phyloP scores from a whole-genome alignment of 2,797 vertebrate species.

The Gallinago stenura region DNA sequence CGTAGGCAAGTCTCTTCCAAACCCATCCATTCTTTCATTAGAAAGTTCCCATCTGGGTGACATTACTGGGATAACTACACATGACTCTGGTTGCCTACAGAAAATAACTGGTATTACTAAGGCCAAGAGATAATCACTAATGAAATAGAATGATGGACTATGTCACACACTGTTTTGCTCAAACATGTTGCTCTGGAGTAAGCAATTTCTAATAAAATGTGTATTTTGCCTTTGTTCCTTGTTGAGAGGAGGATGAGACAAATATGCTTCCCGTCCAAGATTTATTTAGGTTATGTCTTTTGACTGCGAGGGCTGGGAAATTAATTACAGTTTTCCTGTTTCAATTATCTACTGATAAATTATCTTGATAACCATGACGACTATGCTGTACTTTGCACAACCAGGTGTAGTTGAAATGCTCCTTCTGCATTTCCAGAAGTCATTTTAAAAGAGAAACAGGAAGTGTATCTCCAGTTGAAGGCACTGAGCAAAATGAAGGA shows the following conservation, averaged over 20 bases:
- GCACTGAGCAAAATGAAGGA: background rate
- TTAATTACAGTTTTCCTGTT: background rate
- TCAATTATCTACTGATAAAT: background rate
- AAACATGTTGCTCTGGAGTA: background rate
- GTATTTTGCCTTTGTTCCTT: background rate
- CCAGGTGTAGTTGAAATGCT: background rate
- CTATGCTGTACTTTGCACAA: background rate
- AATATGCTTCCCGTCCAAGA: background rate
- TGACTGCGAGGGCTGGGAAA: background rate
- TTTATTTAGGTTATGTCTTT: background rate
- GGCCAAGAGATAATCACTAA: background rate
- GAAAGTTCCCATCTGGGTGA: background rate
- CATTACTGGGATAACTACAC: background rate
- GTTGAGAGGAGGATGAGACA: background rate
- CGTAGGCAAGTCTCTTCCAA: background rate
- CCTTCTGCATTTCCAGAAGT: background rate
- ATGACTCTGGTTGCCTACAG: background rate
- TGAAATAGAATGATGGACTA: background rate
- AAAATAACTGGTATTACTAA: background rate
- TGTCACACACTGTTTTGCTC: background rate
- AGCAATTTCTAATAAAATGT: background rate
- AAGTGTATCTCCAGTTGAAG: background rate
- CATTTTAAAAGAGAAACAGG: background rate
- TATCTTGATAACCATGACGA: background rate
- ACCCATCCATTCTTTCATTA: background rate